Conservation (phyloP, 2,797 vertebrate genomes). For the Fratercula arctica region DNA sequence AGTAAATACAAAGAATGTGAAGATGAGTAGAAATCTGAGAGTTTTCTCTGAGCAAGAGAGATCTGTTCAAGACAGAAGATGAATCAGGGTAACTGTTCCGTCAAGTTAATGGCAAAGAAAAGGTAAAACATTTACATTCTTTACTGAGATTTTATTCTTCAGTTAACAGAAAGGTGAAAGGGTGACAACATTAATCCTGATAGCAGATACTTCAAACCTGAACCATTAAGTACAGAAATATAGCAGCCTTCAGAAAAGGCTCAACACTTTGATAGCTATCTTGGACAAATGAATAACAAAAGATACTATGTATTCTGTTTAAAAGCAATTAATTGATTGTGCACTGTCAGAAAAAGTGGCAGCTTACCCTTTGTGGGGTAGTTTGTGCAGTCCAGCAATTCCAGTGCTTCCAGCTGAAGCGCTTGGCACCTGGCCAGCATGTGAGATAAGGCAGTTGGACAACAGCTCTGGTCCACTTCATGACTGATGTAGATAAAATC, state of each 20-base stretch:
- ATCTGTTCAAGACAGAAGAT: not conserved
- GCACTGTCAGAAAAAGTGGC: not conserved
- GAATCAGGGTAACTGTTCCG: not conserved
- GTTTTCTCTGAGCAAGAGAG: not conserved
- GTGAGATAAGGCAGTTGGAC: not conserved
- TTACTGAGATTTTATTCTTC: not conserved
- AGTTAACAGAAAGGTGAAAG: not conserved
- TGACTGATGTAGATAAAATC: not conserved
- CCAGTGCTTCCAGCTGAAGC: not conserved
- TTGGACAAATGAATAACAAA: not conserved
- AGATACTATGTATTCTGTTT: not conserved
- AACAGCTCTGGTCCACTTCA: not conserved
- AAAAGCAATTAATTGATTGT: not conserved
- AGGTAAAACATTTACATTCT: not conserved
- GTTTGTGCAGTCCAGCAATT: not conserved
- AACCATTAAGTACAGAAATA: not conserved
- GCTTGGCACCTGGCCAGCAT: not conserved
- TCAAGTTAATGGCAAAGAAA: not conserved
- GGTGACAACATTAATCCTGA: not conserved
- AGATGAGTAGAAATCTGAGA: not conserved
- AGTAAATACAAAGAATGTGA: not conserved
- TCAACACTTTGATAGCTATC: not conserved
- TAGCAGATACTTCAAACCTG: not conserved
- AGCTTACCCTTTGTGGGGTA: not conserved
- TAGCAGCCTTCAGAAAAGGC: not conserved